phyloP scores from a whole-genome alignment of 1,140 invertebrate genomes.

The Drosophila nigrodunni region DNA sequence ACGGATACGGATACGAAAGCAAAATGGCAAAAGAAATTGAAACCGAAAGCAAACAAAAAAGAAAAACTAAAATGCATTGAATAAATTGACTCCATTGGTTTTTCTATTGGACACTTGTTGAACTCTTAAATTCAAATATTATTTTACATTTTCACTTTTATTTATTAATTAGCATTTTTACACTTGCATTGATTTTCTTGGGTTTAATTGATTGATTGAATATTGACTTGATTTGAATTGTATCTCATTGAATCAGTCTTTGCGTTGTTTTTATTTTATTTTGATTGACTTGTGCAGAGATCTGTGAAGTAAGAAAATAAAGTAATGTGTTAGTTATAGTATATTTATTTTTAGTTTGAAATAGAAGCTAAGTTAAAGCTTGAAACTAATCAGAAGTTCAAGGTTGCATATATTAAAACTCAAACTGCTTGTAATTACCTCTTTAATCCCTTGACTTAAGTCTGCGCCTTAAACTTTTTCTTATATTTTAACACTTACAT shows the following conservation, averaged over 20 bases:
- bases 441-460: not conserved
- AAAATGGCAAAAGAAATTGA: constrained; percentile 12
- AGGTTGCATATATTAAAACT: not conserved
- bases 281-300: constrained; percentile 15
- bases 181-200: constrained; percentile 12
- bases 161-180: constrained; percentile 10
- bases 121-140: constrained; percentile 16
- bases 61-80: constrained; percentile 53
- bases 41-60: constrained; percentile 60
- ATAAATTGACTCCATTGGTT: constrained; percentile 71
- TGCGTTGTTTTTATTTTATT: constrained; percentile 14
- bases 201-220: constrained; percentile 16
- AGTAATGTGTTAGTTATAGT: not conserved
- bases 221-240: constrained; percentile 14
- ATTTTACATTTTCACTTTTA: constrained; percentile 24
- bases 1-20: constrained; percentile 53
- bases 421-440: constrained; percentile 4
- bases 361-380: too few relatives aligned
- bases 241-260: constrained; percentile 58
- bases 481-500: not conserved
- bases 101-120: not conserved
- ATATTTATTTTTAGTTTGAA: too few relatives aligned
- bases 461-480: not conserved
- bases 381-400: too few relatives aligned
- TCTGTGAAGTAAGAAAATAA: constrained; percentile 5